A percentile compares a stretch with the other conserved stretches of the same genome.
Evolutionary conservation across 1,140 invertebrate species (phyloP).

Genomic region (Hestina assimilis): DNA sequence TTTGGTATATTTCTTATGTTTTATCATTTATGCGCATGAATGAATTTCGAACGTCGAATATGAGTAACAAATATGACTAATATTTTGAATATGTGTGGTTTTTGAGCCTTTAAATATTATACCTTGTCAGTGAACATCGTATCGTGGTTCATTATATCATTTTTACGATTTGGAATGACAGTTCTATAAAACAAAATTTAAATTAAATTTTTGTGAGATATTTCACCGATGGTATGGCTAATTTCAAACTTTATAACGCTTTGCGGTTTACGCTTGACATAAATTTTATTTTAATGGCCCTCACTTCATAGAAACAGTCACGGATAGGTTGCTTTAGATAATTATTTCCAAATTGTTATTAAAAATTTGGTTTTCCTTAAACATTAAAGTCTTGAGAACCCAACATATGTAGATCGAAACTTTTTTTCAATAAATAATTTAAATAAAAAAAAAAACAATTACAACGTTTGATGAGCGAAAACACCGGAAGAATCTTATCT

Average conservation of each 20-base stretch:
- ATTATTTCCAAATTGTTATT: too few relatives aligned
- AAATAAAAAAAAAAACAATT: too few relatives aligned
- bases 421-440: too few relatives aligned
- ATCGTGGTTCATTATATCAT: conserved; percentile 1
- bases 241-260: conserved; percentile 27
- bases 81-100: background rate
- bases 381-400: too few relatives aligned
- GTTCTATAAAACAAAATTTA: conserved; percentile 8
- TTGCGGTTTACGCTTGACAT: conserved; percentile 11
- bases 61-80: background rate
- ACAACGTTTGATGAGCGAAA: too few relatives aligned
- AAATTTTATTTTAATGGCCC: conserved; percentile 11
- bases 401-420: too few relatives aligned
- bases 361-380: too few relatives aligned
- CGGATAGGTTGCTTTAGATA: background rate
- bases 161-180: conserved; percentile 3
- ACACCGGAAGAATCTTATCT: too few relatives aligned
- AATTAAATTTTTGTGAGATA: conserved; percentile 28
- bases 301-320: background rate
- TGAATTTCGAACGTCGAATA: background rate
- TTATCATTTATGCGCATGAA: too few relatives aligned
- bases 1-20: too few relatives aligned
- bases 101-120: background rate
- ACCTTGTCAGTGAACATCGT: background rate
- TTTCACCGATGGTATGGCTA: conserved; percentile 31